phyloP scores from a whole-genome alignment of 2,888 invertebrate genomes.

The Metallyticus violacea region DNA sequence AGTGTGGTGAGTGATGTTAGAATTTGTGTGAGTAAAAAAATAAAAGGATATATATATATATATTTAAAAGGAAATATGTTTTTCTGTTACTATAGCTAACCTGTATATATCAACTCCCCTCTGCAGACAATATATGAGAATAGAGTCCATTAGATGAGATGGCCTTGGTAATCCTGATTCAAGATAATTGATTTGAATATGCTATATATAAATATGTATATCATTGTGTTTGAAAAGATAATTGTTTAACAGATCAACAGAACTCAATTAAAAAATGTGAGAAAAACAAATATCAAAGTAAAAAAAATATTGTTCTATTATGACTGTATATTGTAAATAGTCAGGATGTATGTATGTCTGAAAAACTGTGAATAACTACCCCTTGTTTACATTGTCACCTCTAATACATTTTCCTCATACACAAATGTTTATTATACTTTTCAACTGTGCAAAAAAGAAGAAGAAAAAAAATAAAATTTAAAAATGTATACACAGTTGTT shows the following conservation, averaged over 20 bases:
- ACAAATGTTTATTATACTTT: background rate
- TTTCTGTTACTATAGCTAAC: background rate
- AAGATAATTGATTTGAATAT: background rate
- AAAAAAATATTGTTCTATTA: conserved; percentile 5
- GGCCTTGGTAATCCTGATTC: background rate
- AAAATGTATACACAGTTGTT: background rate
- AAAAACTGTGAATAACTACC: background rate
- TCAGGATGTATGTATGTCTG: conserved; percentile 19
- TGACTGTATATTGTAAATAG: conserved; percentile 24
- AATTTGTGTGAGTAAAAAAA: conserved; percentile 10
- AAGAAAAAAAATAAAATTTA: background rate
- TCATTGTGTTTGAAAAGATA: conserved; percentile 1
- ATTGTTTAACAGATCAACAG: background rate
- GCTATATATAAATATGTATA: background rate
- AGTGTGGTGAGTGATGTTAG: conserved; percentile 9
- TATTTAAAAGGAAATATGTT: conserved; percentile 1
- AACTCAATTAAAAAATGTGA: background rate
- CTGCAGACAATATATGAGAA: conserved; percentile 10
- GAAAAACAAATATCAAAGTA: background rate
- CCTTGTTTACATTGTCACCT: conserved; percentile 1
- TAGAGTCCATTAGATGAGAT: background rate
- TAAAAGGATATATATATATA: background rate
- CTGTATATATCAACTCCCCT: background rate
- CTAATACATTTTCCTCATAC: background rate
- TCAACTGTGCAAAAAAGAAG: background rate